Conservation (phyloP, 2,113 vertebrate species). For the Platysternon megacephalum region DNA sequence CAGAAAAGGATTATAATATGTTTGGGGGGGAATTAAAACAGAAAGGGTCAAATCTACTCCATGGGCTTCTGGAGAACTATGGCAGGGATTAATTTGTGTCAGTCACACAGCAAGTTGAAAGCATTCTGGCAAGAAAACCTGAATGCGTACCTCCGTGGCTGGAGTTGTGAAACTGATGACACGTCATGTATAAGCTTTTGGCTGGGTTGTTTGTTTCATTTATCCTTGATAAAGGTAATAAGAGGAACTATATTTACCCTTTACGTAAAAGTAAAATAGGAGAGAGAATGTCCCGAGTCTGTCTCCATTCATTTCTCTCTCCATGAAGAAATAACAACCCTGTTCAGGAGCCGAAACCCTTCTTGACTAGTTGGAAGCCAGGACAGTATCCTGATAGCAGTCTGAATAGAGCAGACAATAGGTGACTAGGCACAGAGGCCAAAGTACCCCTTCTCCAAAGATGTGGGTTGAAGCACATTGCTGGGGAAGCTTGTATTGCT, state of each 20-base stretch:
- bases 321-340: fast-evolving
- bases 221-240: no score
- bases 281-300: not conserved
- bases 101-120: not conserved
- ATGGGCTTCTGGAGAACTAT: not conserved
- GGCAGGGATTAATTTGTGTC: not conserved
- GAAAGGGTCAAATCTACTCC: not conserved
- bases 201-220: no score
- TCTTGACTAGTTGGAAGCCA: not conserved
- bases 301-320: not conserved
- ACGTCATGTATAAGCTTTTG: not conserved
- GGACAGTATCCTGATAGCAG: fast-evolving
- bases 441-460: not conserved
- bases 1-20: not conserved
- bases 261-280: no score
- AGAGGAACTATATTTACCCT: no score
- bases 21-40: not conserved
- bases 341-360: not conserved
- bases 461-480: not conserved
- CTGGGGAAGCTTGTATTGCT: not conserved
- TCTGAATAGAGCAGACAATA: no score
- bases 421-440: not conserved
- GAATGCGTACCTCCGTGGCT: fast-evolving
- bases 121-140: not conserved
- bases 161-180: not conserved